Conservation (phyloP, 2,113 vertebrate species). For the Anser brachyrhynchus region DNA sequence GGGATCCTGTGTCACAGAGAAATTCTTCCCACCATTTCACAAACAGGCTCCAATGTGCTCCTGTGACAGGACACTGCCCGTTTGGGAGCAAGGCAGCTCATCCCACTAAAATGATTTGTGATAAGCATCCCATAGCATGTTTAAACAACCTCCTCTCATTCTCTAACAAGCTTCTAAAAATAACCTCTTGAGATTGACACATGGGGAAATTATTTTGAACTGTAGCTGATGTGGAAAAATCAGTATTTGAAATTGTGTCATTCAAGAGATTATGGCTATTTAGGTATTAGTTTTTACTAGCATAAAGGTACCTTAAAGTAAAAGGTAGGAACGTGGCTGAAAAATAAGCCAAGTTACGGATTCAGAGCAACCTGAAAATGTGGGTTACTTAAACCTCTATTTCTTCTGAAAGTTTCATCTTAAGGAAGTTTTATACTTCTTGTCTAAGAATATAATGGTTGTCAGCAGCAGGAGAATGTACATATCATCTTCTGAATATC, state of each 20-base stretch:
- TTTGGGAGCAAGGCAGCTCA: neutral
- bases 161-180: constrained; percentile 5
- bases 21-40: neutral
- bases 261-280: neutral
- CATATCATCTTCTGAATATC: neutral
- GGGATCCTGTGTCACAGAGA: neutral
- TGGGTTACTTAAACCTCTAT: neutral
- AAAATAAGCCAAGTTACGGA: neutral
- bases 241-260: neutral
- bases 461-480: neutral
- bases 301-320: neutral
- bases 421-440: neutral
- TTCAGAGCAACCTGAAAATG: neutral
- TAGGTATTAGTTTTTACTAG: neutral
- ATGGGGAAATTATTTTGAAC: constrained; percentile 13
- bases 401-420: neutral
- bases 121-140: neutral
- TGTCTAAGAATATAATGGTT: neutral
- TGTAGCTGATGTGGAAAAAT: constrained; percentile 18
- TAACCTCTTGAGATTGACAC: neutral
- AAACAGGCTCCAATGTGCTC: neutral
- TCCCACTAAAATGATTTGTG: neutral
- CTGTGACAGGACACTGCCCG: accelerated
- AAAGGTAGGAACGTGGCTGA: neutral
- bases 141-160: neutral